phyloP scores from a whole-genome alignment of 1,140 invertebrate species.

The Stegodyphus dumicola region DNA sequence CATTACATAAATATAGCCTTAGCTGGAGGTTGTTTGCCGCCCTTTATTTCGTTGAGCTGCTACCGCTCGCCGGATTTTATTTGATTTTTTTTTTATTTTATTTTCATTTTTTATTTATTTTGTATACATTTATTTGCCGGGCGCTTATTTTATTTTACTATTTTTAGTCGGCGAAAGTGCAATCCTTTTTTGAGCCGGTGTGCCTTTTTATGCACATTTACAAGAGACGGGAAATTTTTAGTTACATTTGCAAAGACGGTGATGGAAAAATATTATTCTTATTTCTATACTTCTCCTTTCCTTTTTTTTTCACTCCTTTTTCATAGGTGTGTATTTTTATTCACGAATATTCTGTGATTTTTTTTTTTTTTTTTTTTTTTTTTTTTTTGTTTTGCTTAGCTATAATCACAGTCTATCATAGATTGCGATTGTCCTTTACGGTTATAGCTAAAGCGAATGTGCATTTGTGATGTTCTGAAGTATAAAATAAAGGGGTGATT shows the following conservation, averaged over 20 bases:
- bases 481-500: no score
- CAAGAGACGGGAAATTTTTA: conserved; percentile 12
- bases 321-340: conserved; percentile 18
- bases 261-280: neutral
- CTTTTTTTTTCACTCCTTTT: neutral
- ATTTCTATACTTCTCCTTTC: neutral
- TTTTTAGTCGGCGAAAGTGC: conserved; percentile 32
- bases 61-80: conserved; percentile 32
- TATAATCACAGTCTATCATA: conserved; percentile 56
- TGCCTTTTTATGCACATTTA: conserved; percentile 56
- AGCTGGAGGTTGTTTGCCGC: conserved; percentile 16
- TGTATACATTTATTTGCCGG: conserved; percentile 47
- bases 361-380: neutral
- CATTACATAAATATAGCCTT: conserved; percentile 62
- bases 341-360: neutral
- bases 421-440: conserved; percentile 34
- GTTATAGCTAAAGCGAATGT: neutral
- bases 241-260: conserved; percentile 11
- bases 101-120: conserved; percentile 10
- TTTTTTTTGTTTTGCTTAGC: conserved; percentile 36
- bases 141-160: conserved; percentile 22
- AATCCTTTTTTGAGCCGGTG: conserved; percentile 50
- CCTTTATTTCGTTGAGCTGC: conserved; percentile 13
- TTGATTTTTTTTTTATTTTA: conserved; percentile 56
- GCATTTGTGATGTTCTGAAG: no score